Conservation (phyloP, 35 echinoderm and acorn worm species). For the Acanthaster planci region DNA sequence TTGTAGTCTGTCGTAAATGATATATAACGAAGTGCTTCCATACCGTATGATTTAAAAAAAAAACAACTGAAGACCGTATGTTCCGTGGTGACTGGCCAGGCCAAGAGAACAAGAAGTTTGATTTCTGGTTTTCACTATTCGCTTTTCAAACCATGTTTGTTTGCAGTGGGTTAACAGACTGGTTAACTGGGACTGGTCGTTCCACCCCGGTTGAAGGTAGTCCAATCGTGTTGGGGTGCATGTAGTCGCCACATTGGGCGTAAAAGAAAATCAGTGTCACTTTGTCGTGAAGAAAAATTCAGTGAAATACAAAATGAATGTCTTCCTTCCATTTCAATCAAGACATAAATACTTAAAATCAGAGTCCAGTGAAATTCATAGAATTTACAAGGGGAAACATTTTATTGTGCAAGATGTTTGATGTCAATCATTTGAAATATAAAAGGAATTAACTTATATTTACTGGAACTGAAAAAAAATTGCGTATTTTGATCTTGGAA, state of each 20-base stretch:
- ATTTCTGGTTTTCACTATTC: neutral
- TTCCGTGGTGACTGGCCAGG: neutral
- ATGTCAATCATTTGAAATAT: neutral
- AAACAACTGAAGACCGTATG: neutral
- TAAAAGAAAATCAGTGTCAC: neutral
- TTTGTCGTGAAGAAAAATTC: neutral
- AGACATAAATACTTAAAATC: neutral
- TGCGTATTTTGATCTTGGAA: neutral
- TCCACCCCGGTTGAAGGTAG: neutral
- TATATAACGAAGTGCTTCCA: conserved; percentile 25
- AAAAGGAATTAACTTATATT: conserved; percentile 24
- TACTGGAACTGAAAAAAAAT: neutral
- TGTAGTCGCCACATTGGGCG: neutral
- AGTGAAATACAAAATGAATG: conserved; percentile 17
- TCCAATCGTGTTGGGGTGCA: neutral
- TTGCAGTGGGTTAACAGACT: neutral
- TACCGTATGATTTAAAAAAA: neutral
- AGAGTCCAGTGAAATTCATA: neutral
- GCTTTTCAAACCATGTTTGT: conserved; percentile 1
- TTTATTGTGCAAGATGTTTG: neutral
- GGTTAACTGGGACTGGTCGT: too few relatives aligned
- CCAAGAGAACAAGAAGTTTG: neutral
- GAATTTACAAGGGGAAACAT: neutral
- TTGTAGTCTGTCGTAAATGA: neutral
- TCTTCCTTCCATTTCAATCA: conserved; percentile 1